Conservation (phyloP, 2,888 invertebrate genomes). For the Synanthedon myopaeformis region DNA sequence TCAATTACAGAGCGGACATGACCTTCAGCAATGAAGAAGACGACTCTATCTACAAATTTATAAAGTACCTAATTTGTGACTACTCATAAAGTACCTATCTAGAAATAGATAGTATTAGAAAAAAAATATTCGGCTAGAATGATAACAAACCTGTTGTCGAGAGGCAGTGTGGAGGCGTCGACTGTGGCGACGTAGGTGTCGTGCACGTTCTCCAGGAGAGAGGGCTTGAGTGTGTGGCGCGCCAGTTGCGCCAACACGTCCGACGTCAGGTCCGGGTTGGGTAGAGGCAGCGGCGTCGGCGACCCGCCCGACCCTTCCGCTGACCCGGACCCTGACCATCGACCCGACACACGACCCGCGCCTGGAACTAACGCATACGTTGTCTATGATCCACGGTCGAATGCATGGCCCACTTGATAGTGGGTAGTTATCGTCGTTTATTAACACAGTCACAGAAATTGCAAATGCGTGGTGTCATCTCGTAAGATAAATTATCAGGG, state of each 20-base stretch:
- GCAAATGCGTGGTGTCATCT: too few species aligned
- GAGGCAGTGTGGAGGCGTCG: conserved; percentile 45
- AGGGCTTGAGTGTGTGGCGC: conserved; percentile 67
- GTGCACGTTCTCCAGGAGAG: conserved; percentile 70
- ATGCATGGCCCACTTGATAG: too few species aligned
- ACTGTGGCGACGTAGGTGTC: conserved; percentile 67
- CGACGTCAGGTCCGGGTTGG: conserved; percentile 81
- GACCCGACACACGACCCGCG: conserved; percentile 30
- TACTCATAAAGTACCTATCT: too few species aligned
- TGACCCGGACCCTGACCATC: conserved; percentile 85
- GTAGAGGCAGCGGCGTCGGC: conserved; percentile 74
- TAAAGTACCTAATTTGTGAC: too few species aligned
- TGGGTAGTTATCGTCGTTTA: too few species aligned
- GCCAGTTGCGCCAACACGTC: conserved; percentile 66
- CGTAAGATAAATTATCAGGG: too few species aligned
- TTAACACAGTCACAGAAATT: too few species aligned
- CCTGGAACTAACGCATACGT: conserved; percentile 12
- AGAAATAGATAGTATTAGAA: neutral
- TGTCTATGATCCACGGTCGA: conserved; percentile 14
- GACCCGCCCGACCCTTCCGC: conserved; percentile 70
- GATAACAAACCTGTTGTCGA: conserved; percentile 46
- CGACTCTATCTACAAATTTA: too few species aligned
- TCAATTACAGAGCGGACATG: too few species aligned
- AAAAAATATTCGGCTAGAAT: neutral
- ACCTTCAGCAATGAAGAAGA: too few species aligned